A percentile compares a stretch with the other conserved stretches of the same genome.
Conservation (phyloP, 2,113 vertebrate species). For the Lamprotornis superbus region DNA sequence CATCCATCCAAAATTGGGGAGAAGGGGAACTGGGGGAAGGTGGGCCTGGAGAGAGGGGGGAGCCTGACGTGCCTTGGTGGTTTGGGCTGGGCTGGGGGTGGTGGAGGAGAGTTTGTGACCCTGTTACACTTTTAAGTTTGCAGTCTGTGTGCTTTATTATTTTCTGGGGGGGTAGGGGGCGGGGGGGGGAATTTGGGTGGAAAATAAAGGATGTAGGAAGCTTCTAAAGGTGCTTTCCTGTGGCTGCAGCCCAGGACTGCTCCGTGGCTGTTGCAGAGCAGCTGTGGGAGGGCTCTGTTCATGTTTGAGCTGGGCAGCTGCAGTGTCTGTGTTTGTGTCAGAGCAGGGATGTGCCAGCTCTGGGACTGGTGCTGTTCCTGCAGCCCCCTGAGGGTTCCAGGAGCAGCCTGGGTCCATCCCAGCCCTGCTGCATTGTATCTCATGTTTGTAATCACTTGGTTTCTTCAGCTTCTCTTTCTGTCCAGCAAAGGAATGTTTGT, state of each 20-base stretch:
- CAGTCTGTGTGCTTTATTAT: slow-evolving; percentile 32
- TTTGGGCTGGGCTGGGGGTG: background rate
- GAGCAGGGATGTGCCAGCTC: background rate
- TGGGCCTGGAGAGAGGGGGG: background rate
- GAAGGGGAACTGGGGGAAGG: background rate
- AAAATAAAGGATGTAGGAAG: background rate
- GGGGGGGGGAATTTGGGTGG: background rate
- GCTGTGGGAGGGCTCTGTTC: background rate
- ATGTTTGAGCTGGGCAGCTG: background rate
- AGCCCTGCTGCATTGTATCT: background rate
- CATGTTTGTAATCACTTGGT: background rate
- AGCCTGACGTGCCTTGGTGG: slow-evolving; percentile 25
- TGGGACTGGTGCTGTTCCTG: background rate
- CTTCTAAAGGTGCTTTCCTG: background rate
- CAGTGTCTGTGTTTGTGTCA: background rate
- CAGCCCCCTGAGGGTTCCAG: background rate
- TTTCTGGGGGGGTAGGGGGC: rapidly evolving
- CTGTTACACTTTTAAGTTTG: background rate
- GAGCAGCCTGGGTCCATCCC: background rate
- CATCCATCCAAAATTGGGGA: background rate
- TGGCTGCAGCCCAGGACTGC: background rate
- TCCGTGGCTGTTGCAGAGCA: background rate
- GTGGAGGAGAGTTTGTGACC: background rate
- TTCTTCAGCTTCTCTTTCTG: background rate
- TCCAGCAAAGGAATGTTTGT: background rate